Evolutionary conservation across 2,888 invertebrate species (phyloP), one percentile per base, ranked within the genome.

Genomic region (Ophion ventricosus): DNA sequence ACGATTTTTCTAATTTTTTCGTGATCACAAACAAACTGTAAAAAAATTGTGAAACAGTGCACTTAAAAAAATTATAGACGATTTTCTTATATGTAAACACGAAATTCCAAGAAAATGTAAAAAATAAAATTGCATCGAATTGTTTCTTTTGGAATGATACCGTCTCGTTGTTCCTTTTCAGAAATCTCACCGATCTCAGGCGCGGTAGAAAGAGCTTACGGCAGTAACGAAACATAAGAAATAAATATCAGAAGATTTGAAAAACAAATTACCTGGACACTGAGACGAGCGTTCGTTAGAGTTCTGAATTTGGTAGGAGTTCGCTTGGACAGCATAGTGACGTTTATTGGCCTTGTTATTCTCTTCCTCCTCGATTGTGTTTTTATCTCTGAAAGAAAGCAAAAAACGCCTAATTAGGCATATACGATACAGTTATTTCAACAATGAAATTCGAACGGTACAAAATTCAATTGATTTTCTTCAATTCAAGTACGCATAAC

Each of bases 381-480:
- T 85, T 80, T 92, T 92, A 35, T 91, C 90, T 83, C 92, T 92
- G 89, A 1, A 90, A 89, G n/a, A 72, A 80, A 69, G 14, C 69
- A 66, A 64, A 29, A 59, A 57, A 23, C 49, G 23, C 14, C 23
- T 20, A 67, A 23, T 23, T 26, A 20, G 20, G 4, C 20, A 35
- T 7, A n/a, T n/a, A n/a, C n/a, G n/a, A n/a, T n/a, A n/a, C n/a
- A n/a, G n/a, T n/a, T n/a, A 35, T 20, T 20, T 64, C 29, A 20
- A n/a, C 10, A 10, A 49, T 61, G 5, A n/a, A 25, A 49, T 49
- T 63, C 1, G 1, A 20, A 43, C 5, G 8, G 20, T 40, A 54
- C 69, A 2, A 57, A 72, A 35, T 57, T 63, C 29, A 26, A 63
- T 29, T 17, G 17, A 49, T 49, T 49, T 49, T 4, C 14, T 49